These are phyloP conservation scores for Gambusia holbrooki DNA, from an alignment of 2,113 vertebrate genomes.

Conservation along the genomic window DNA sequence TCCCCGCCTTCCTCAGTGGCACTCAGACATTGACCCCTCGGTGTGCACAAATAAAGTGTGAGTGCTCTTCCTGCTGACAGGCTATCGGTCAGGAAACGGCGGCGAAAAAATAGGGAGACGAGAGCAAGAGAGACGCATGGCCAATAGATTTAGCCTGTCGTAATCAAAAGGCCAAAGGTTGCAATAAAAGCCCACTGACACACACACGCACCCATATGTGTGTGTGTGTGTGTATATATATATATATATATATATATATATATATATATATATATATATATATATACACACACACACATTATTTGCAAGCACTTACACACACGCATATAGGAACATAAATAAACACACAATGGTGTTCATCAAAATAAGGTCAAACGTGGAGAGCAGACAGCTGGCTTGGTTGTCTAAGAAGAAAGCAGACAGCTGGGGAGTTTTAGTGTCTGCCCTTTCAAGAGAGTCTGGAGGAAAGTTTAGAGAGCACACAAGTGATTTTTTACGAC, in stretches of 20 bases:
- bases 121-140: constrained; percentile 48
- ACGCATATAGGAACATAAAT: constrained; percentile 23
- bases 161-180: constrained; percentile 66
- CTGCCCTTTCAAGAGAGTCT: constrained; percentile 67
- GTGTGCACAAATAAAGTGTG: constrained; percentile 8
- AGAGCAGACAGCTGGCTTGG: constrained; percentile 75
- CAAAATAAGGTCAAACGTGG: constrained; percentile 76
- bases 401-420: constrained; percentile 66
- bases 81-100: constrained; percentile 75
- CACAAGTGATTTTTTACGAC: constrained; percentile 68
- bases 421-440: constrained; percentile 69
- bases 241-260: too few relatives aligned
- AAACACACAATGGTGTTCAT: constrained; percentile 57
- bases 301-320: neutral
- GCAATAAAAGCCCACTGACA: constrained; percentile 59
- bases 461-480: constrained; percentile 70
- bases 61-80: constrained; percentile 64
- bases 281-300: too few relatives aligned
- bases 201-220: constrained; percentile 16
- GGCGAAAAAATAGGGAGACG: constrained; percentile 58
- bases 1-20: constrained; percentile 30
- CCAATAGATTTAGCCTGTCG: constrained; percentile 71
- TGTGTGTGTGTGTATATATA: too few relatives aligned
- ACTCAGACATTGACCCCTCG: constrained; percentile 19
- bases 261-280: too few relatives aligned